A percentile compares a stretch with the other conserved stretches of the same genome.
These are phyloP conservation scores for Anastrepha obliqua DNA, from an alignment of 1,140 invertebrate species.

Conservation along the genomic window DNA sequence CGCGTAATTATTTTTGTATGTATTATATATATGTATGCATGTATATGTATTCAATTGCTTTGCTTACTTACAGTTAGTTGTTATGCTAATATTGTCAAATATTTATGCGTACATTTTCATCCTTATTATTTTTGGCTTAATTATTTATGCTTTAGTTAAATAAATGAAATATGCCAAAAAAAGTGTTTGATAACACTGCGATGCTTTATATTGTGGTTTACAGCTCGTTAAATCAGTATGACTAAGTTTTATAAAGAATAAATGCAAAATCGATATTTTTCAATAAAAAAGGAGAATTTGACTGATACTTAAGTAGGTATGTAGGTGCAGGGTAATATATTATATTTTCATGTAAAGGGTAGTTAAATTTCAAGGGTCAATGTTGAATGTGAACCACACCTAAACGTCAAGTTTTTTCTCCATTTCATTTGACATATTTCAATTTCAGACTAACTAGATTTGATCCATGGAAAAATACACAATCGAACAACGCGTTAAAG, in stretches of 20 bases:
- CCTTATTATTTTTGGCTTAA: conserved; percentile 43
- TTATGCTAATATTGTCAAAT: conserved; percentile 53
- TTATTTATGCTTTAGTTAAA: not conserved
- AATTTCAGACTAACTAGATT: too few species aligned
- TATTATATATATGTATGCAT: conserved; percentile 7
- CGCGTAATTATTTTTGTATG: not conserved
- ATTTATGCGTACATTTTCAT: conserved; percentile 28
- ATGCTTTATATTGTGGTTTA: conserved; percentile 35
- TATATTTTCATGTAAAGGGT: not conserved
- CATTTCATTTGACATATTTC: too few species aligned
- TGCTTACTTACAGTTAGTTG: conserved; percentile 47
- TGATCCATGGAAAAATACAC: too few species aligned
- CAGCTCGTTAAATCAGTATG: conserved; percentile 40
- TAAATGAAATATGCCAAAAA: not conserved
- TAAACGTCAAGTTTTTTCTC: too few species aligned
- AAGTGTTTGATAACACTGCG: not conserved
- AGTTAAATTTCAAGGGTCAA: too few species aligned
- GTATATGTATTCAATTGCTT: conserved; percentile 18
- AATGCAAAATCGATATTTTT: conserved; percentile 16
- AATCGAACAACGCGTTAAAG: too few species aligned
- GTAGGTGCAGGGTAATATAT: not conserved
- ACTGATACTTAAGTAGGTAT: too few species aligned
- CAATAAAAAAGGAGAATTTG: conserved; percentile 56
- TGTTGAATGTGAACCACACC: too few species aligned
- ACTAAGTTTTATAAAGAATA: not conserved